Conservation (phyloP, 2,113 vertebrate species). For the Amblyornis subalaris region DNA sequence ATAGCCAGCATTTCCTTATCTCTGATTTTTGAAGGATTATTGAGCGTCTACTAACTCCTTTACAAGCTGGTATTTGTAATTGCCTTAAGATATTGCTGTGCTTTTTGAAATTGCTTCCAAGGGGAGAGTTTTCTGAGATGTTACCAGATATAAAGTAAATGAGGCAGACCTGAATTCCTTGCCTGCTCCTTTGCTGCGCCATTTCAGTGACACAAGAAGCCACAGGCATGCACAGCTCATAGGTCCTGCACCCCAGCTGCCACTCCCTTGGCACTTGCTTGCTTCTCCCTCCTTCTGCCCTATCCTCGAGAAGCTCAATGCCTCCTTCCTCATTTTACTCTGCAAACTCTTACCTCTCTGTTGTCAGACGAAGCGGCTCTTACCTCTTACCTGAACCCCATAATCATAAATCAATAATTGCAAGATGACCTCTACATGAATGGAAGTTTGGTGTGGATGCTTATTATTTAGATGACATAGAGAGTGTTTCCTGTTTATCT, state of each 20-base stretch:
- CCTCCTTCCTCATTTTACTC: not conserved
- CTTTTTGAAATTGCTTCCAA: not conserved
- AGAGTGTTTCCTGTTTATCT: conserved; percentile 51
- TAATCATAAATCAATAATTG: conserved; percentile 17
- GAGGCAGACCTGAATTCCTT: not conserved
- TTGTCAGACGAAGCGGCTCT: not conserved
- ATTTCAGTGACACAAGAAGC: not conserved
- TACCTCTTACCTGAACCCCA: not conserved
- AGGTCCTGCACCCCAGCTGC: not conserved
- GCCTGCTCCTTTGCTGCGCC: not conserved
- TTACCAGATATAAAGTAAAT: not conserved
- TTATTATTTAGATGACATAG: conserved; percentile 42
- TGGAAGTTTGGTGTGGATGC: not conserved
- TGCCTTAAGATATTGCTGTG: not conserved
- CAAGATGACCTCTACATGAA: not conserved
- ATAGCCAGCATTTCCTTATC: not conserved
- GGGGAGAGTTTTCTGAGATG: not conserved
- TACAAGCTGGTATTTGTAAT: not conserved
- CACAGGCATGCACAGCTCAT: not conserved
- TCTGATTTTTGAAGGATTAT: not conserved
- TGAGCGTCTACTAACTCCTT: not conserved
- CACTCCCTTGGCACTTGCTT: not conserved
- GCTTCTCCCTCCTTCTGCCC: not conserved
- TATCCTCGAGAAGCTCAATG: not conserved
- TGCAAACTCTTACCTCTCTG: not conserved